These are phyloP conservation scores for Cichlasoma orientale DNA, from an alignment of 2,797 vertebrate genomes.

Conservation along the genomic window DNA sequence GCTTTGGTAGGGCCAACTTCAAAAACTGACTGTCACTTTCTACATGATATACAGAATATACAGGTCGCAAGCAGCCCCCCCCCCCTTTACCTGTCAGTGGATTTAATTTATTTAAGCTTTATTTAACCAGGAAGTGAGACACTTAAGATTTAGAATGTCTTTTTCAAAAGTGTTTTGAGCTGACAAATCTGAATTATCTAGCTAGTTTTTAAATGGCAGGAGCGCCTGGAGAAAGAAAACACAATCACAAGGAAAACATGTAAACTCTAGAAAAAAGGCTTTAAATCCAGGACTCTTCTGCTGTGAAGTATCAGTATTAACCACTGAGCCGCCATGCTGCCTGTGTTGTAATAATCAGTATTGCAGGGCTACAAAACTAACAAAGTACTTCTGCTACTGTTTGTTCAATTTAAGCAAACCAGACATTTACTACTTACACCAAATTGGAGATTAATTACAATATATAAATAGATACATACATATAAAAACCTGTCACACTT, in stretches of 20 bases:
- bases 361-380: not conserved
- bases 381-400: not conserved
- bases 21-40: not conserved
- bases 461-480: not conserved
- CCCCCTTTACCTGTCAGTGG: too few species aligned
- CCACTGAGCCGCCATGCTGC: fast-evolving
- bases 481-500: not conserved
- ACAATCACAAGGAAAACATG: not conserved
- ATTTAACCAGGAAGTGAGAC: not conserved
- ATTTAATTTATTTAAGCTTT: not conserved
- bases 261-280: not conserved
- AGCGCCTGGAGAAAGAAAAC: fast-evolving
- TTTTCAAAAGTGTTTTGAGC: not conserved
- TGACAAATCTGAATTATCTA: not conserved
- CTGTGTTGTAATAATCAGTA: not conserved
- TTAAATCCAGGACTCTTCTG: not conserved
- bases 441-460: not conserved
- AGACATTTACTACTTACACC: not conserved
- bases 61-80: not conserved
- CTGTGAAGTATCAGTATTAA: not conserved
- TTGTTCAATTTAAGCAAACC: not conserved
- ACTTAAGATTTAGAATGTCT: not conserved
- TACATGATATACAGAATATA: not conserved
- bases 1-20: not conserved
- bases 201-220: not conserved